Conservation (phyloP, 2,113 vertebrate species). For the Orientallactaga bullata region DNA sequence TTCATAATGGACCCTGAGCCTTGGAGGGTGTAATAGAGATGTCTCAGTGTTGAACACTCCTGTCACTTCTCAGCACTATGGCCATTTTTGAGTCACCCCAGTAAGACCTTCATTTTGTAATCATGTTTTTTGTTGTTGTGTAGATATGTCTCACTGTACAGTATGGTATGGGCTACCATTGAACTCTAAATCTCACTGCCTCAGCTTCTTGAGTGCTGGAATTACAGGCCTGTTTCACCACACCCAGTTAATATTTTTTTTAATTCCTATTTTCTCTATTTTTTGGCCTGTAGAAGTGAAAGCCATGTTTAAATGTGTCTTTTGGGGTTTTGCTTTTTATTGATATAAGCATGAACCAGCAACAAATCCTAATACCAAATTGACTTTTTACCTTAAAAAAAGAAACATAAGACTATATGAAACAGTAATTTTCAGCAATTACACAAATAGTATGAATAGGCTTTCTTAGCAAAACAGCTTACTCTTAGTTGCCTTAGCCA, state of each 20-base stretch:
- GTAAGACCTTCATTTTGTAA: too few species aligned
- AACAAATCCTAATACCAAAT: background rate
- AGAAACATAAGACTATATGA: background rate
- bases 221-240: background rate
- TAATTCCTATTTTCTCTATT: background rate
- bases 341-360: background rate
- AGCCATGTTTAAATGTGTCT: background rate
- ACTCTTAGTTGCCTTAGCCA: background rate
- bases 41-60: too few species aligned
- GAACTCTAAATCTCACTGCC: background rate
- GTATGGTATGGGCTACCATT: too few species aligned
- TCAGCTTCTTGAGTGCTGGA: background rate
- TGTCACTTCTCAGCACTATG: too few species aligned
- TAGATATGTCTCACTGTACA: too few species aligned
- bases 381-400: background rate
- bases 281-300: too few species aligned
- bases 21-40: too few species aligned
- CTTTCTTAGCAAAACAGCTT: background rate
- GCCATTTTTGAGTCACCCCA: too few species aligned
- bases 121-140: too few species aligned
- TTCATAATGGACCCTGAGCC: too few species aligned
- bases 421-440: conserved; percentile 9
- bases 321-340: background rate
- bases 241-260: background rate
- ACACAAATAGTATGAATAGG: too few species aligned